Percentiles rank a stretch among this genome's conserved stretches.
Conservation (phyloP, 2,797 vertebrate genomes). For the Pachyuromys duprasi region DNA sequence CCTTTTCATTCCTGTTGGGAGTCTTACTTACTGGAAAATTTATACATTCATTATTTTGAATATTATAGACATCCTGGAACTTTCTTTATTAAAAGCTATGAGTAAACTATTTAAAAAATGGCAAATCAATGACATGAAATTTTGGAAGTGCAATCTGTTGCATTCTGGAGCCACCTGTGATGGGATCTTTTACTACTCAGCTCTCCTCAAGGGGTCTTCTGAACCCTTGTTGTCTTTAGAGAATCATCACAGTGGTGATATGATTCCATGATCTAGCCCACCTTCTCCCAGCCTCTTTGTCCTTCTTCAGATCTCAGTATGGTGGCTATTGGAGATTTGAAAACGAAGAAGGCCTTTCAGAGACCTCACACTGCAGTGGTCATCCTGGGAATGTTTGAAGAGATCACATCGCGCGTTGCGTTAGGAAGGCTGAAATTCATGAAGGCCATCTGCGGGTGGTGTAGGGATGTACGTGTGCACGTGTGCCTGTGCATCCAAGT, state of each 20-base stretch:
- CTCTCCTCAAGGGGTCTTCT: background rate
- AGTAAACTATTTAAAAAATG: slow-evolving; percentile 13
- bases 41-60: background rate
- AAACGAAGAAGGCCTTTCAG: background rate
- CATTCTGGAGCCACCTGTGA: background rate
- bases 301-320: background rate
- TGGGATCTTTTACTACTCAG: background rate
- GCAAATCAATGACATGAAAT: background rate
- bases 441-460: background rate
- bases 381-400: background rate
- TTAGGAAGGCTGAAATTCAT: background rate
- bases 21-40: slow-evolving; percentile 20
- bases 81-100: slow-evolving; percentile 31
- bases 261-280: background rate
- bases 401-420: background rate
- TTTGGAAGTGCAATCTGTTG: background rate
- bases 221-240: background rate
- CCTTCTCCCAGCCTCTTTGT: background rate
- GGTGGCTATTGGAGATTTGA: background rate
- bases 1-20: slow-evolving; percentile 10
- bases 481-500: background rate
- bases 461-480: too few species aligned
- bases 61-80: background rate
- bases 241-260: background rate
- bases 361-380: background rate